Evolutionary conservation across 1,140 invertebrate genomes (phyloP), one percentile per base, ranked within the genome.

Genomic region (Kradibia gibbosae): DNA sequence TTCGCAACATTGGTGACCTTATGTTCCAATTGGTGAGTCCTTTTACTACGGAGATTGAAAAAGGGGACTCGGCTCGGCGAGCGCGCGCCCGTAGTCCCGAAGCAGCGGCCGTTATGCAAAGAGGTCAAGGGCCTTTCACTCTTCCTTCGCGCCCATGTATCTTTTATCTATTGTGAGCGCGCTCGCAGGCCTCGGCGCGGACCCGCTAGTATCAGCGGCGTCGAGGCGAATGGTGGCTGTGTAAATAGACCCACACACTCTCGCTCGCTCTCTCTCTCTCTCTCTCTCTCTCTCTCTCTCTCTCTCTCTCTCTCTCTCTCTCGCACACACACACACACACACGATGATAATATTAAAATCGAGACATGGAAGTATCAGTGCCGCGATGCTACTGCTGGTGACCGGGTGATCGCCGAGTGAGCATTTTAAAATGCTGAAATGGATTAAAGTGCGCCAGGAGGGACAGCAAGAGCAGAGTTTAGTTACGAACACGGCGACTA

Each of bases 371-470:
- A 55, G 22, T n/a, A 48, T 15, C 25, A n/a, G 28, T 2, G 4
- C 0, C 13, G 20, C 25, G 1, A 72, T 72, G 70, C 10, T n/a
- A 7, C 22, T n/a, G 3, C 25, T 55, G 0, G n/a, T n/a, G n/a
- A n/a, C n/a, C n/a, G n/a, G n/a, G n/a, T 45, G 10, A 4, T 55
- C 28, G 36, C 4, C 3, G 70, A 48, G 22, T 15, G 28, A 13
- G 28, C 31, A 57, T 10, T 7, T 13, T 5, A n/a, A 31, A 39
- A 91, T 91, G 90, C 88, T 91, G 79, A 91, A 90, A 89, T 91
- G 90, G 90, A 91, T 91, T 78, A 91, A 91, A 86, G 89, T 89
- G 28, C 87, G 89, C 34, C 90, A 90, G 84, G 89, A 89, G 84
- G 71, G 82, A 67, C 82, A 84, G 83, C 48, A 81, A 62, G 76